Base-by-base conservation (phyloP, 2,797 vertebrate species). In the Stomatorhinus walkeri region DNA sequence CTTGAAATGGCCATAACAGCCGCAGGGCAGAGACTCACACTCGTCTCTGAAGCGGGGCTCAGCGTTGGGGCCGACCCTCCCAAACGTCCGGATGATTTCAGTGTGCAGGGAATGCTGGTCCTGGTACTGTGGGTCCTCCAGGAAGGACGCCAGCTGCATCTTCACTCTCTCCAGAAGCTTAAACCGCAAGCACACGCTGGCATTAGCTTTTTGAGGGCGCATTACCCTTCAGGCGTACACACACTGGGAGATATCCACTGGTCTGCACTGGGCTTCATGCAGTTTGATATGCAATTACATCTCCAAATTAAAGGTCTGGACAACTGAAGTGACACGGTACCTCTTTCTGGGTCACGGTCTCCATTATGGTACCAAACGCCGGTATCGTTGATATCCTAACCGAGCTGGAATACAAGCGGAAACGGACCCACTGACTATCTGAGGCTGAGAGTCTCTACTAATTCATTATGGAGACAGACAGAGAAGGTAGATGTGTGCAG, bases 301-400 rank as follows among this genome's bases (percentile, higher is more conserved):
- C 32, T 10, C 19, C 9, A 68, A 52, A 79, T 52, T n/a, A 81
- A 40, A 8, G 87, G 36, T 64, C 61, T 3, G n/a, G 24, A 85
- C 7, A 1, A 52, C 9, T 61, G 49, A 48, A 3, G 43, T 24
- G 14, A 24, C 59, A 84, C 84, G 91, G 89, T 95, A 99, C 98
- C 97, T 99, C 98, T 96, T 98, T 97, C 87, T 99, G 98, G n/a
- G 98, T 99, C 92, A 99, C 97, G 0, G 98, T 99, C 95, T 99
- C 98, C 98, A 99, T 99, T 92, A 99, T 99, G 90, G 98, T 99
- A 88, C 98, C 98, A 94, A 99, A 99, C 76, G 98, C 98, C 89
- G 98, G 98, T 90, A 99, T 98, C 89, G 98, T 99, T 89, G 98
- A 97, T 95, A 99, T 99, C 94, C 98, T 97, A 91, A 99, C 98